These are phyloP conservation scores for Lamellibrachia satsuma DNA, from an alignment of 2,888 invertebrate species.

Conservation along the genomic window DNA sequence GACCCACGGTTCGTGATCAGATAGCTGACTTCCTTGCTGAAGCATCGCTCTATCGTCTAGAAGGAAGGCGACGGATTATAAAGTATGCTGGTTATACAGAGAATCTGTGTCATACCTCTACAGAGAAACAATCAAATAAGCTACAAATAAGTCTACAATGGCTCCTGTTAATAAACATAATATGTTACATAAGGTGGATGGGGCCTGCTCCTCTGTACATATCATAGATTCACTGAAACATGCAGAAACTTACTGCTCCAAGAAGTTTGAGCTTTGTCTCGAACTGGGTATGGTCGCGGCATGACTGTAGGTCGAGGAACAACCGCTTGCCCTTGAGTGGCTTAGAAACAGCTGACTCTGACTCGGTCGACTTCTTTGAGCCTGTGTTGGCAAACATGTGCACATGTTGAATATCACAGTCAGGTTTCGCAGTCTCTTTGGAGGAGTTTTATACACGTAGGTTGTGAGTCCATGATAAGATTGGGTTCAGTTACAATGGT, in stretches of 20 bases:
- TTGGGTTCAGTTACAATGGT: no score
- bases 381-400: neutral
- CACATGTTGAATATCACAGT: neutral
- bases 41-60: constrained; percentile 3
- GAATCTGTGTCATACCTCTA: neutral
- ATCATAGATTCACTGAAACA: neutral
- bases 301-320: neutral
- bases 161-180: neutral
- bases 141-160: no score
- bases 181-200: neutral
- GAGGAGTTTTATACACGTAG: neutral
- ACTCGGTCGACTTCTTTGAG: neutral
- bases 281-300: neutral
- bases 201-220: neutral
- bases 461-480: neutral
- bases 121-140: neutral
- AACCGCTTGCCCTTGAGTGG: constrained; percentile 6
- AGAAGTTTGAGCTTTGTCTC: constrained; percentile 17
- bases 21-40: neutral
- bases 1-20: neutral
- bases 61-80: neutral
- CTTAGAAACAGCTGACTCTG: neutral
- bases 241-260: neutral
- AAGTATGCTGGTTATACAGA: neutral
- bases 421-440: neutral